Percentiles rank a stretch among this genome's conserved stretches.
phyloP scores from a whole-genome alignment of 2,113 vertebrate species.

The Copsychus sechellarum region DNA sequence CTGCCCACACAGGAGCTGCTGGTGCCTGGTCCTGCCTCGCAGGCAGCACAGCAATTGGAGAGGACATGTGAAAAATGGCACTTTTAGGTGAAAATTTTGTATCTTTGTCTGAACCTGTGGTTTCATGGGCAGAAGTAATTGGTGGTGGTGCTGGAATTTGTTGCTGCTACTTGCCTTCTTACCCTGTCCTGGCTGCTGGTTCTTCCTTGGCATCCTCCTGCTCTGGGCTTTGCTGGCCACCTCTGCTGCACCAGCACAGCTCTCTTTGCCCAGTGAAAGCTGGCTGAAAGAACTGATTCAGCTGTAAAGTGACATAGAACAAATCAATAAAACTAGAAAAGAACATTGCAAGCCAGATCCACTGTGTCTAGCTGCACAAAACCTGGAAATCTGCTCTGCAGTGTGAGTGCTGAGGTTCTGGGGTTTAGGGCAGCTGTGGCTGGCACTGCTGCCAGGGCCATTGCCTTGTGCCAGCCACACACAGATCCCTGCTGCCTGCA shows the following conservation, averaged over 20 bases:
- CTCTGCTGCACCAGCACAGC: background rate
- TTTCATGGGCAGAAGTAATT: background rate
- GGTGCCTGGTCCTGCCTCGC: background rate
- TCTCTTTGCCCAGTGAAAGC: background rate
- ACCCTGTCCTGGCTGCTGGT: background rate
- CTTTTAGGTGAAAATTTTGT: background rate
- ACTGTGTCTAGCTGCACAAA: background rate
- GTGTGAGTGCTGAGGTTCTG: background rate
- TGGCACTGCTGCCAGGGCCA: background rate
- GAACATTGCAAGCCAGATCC: background rate
- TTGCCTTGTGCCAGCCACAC: background rate
- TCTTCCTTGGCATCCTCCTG: background rate
- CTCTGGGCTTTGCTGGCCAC: background rate
- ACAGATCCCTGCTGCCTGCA: background rate
- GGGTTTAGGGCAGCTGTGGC: background rate
- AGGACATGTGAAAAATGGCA: background rate
- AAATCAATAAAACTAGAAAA: background rate
- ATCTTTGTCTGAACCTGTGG: background rate
- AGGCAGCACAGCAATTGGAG: background rate
- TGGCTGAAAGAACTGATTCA: background rate
- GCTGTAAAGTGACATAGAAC: background rate
- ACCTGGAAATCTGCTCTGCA: background rate
- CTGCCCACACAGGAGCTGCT: constrained; percentile 19
- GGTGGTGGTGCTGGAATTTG: background rate
- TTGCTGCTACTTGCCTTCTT: background rate